Conservation (phyloP, 2,888 invertebrate species). For the Meteorus colon region DNA sequence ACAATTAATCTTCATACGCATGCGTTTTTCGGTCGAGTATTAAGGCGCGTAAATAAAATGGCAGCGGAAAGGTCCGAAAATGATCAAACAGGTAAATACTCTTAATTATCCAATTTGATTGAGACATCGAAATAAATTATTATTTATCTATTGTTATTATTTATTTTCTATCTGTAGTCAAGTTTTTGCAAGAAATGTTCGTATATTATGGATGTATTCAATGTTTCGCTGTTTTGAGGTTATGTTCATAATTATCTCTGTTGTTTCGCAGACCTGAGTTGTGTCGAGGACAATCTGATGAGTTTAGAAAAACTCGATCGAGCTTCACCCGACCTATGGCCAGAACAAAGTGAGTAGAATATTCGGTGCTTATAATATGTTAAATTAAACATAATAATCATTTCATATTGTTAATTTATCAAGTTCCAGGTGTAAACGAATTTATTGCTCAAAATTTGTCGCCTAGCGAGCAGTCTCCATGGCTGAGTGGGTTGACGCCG, state of each 20-base stretch:
- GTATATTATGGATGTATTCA: slow-evolving; percentile 57
- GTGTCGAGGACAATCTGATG: slow-evolving; percentile 83
- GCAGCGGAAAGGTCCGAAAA: slow-evolving; percentile 80
- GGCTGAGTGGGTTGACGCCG: slow-evolving; percentile 81
- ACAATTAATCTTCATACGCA: not conserved
- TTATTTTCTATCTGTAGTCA: slow-evolving; percentile 7
- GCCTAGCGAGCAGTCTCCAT: slow-evolving; percentile 78
- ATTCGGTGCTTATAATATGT: slow-evolving; percentile 22
- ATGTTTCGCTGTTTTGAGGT: slow-evolving; percentile 18
- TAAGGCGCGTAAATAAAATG: slow-evolving; percentile 74
- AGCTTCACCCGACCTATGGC: slow-evolving; percentile 97
- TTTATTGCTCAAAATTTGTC: slow-evolving; percentile 83
- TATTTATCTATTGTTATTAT: slow-evolving; percentile 41
- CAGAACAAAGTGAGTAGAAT: slow-evolving; percentile 88
- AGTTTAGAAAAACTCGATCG: slow-evolving; percentile 94
- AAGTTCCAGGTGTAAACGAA: slow-evolving; percentile 93
- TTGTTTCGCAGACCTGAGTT: slow-evolving; percentile 59
- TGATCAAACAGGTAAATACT: slow-evolving; percentile 77
- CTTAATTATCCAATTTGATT: not conserved
- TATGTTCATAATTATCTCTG: not conserved
- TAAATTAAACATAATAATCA: slow-evolving; percentile 47
- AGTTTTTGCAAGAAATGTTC: slow-evolving; percentile 24
- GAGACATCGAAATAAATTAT: not conserved
- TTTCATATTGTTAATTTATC: slow-evolving; percentile 60
- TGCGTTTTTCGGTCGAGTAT: slow-evolving; percentile 1